phyloP scores from a whole-genome alignment of 2,113 vertebrate genomes.

The Megalops atlanticus region DNA sequence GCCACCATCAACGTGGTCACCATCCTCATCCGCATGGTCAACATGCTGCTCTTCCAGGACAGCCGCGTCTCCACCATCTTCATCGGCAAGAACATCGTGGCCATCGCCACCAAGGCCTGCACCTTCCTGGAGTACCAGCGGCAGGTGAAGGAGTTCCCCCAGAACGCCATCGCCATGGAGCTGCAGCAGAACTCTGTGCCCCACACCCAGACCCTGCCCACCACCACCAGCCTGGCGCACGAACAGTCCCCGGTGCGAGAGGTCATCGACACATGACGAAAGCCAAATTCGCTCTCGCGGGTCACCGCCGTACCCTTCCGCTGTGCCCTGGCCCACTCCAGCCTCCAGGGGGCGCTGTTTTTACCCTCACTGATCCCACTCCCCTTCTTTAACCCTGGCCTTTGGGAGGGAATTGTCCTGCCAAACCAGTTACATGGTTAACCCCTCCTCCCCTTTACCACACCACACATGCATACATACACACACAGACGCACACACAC shows the following conservation, averaged over 20 bases:
- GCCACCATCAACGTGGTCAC: slow-evolving; percentile 85
- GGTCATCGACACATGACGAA: slow-evolving; percentile 77
- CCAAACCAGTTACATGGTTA: too few species aligned
- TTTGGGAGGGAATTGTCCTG: neutral
- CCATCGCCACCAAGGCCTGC: slow-evolving; percentile 81
- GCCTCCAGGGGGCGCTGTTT: neutral
- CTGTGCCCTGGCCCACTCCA: neutral
- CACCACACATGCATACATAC: too few species aligned
- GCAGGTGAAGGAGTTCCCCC: slow-evolving; percentile 80
- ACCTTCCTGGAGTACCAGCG: slow-evolving; percentile 83
- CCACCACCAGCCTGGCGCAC: slow-evolving; percentile 62
- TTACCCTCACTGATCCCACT: neutral
- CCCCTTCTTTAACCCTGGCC: neutral
- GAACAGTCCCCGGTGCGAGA: slow-evolving; percentile 77
- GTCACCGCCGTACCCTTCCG: neutral
- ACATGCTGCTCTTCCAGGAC: slow-evolving; percentile 84
- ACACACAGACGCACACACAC: too few species aligned
- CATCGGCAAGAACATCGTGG: slow-evolving; percentile 85
- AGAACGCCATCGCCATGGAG: slow-evolving; percentile 73
- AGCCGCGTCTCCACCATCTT: slow-evolving; percentile 86
- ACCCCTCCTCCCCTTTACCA: too few species aligned
- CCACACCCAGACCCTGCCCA: slow-evolving; percentile 72
- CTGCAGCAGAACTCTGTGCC: slow-evolving; percentile 77
- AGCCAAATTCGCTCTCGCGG: neutral
- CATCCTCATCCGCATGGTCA: slow-evolving; percentile 81